Evolutionary conservation across 37 sponge, comb jelly and placozoan genomes (phyloP).

Genomic region (Beroe ovata): DNA sequence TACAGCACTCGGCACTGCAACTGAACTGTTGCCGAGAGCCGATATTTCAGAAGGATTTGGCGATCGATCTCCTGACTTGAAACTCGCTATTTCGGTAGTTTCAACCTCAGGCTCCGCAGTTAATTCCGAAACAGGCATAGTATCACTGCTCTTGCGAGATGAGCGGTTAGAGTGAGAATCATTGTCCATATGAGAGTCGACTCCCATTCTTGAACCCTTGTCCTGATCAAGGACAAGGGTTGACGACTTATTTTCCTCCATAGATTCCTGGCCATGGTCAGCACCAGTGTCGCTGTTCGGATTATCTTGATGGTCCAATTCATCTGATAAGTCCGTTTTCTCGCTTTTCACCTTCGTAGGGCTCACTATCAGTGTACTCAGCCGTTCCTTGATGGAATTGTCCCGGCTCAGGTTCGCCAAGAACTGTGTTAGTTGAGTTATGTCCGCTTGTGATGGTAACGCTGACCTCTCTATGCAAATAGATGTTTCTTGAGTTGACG

Average conservation of each 20-base stretch:
- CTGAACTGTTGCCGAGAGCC: not conserved
- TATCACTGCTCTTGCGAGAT: not conserved
- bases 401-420: not conserved
- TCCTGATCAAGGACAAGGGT: not conserved
- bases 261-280: not conserved
- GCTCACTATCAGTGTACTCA: not conserved
- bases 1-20: not conserved
- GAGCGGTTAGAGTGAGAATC: not conserved
- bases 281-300: not conserved
- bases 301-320: not conserved
- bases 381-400: not conserved
- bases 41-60: constrained; percentile 40
- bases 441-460: constrained; percentile 19
- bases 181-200: not conserved
- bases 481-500: not conserved
- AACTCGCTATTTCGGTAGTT: too few relatives aligned
- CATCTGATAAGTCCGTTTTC: not conserved
- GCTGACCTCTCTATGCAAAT: constrained; percentile 5
- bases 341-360: not conserved
- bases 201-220: not conserved
- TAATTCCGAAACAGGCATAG: not conserved
- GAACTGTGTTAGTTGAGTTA: constrained; percentile 36
- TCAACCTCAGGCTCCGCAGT: not conserved
- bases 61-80: not conserved
- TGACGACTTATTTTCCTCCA: not conserved